A percentile compares a stretch with the other conserved stretches of the same genome.
Conservation (phyloP, 2,888 invertebrate species). For the Eristalis pertinax region DNA sequence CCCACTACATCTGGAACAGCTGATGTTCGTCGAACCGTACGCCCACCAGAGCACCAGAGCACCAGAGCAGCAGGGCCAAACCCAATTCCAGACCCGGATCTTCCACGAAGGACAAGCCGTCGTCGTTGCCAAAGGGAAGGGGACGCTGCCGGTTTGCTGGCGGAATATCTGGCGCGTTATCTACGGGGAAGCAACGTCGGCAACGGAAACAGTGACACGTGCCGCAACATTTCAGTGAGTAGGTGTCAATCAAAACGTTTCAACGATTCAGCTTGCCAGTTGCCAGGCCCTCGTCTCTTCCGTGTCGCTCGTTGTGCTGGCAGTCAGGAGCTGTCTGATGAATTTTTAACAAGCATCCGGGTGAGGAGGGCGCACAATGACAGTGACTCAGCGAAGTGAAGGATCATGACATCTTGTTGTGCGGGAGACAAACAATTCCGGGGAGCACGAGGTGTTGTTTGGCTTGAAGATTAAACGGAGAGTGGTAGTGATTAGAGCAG, state of each 20-base stretch:
- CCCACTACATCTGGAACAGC: neutral
- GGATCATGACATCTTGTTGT: neutral
- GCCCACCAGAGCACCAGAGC: too few relatives aligned
- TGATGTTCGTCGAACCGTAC: neutral
- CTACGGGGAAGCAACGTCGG: neutral
- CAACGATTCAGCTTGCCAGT: neutral
- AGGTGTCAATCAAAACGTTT: slow-evolving; percentile 38
- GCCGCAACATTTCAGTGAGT: slow-evolving; percentile 16
- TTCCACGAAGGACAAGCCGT: neutral
- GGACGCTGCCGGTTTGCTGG: neutral
- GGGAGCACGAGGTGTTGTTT: neutral
- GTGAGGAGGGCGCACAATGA: neutral
- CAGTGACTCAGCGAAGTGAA: neutral
- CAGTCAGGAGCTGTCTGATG: slow-evolving; percentile 26
- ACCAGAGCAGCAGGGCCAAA: too few relatives aligned
- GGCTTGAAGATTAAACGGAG: neutral
- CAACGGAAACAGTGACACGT: slow-evolving; percentile 24
- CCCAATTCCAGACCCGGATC: neutral
- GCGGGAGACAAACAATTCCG: neutral
- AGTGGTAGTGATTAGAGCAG: neutral
- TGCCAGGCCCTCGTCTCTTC: neutral
- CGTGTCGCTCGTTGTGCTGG: neutral
- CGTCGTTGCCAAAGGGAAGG: neutral
- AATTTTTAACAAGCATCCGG: slow-evolving; percentile 21
- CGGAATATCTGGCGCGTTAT: neutral